These are phyloP conservation scores for Spodoptera picta DNA, from an alignment of 2,888 invertebrate genomes.

Conservation along the genomic window DNA sequence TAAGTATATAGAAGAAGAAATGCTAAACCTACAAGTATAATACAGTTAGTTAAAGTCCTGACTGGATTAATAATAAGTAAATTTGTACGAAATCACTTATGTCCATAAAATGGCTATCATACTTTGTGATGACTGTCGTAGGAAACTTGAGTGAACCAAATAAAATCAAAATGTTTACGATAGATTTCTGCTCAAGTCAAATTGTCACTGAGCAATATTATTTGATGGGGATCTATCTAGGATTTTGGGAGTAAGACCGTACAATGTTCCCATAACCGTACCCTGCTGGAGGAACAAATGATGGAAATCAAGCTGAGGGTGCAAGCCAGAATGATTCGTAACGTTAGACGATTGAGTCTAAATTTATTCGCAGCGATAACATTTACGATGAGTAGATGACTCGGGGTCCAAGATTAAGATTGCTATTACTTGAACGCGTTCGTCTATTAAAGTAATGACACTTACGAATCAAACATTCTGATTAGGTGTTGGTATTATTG, in stretches of 20 bases:
- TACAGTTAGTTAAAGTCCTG: no score
- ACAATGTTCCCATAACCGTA: constrained; percentile 31
- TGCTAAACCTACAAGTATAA: no score
- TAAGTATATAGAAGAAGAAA: no score
- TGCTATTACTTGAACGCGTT: constrained; percentile 41
- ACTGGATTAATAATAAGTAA: no score
- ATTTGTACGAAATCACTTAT: no score
- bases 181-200: constrained; percentile 34
- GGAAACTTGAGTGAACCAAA: constrained; percentile 5
- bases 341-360: constrained; percentile 13
- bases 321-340: constrained; percentile 41
- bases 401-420: constrained; percentile 42
- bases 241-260: constrained; percentile 41
- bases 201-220: constrained; percentile 31
- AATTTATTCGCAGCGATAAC: constrained; percentile 29
- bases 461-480: constrained; percentile 34
- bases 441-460: constrained; percentile 34
- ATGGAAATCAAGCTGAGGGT: constrained; percentile 20
- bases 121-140: no score
- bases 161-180: constrained; percentile 25
- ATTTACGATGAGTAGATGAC: constrained; percentile 44
- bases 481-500: constrained; percentile 18
- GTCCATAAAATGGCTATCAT: no score
- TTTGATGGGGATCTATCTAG: constrained; percentile 38
- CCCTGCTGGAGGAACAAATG: constrained; percentile 23